Evolutionary conservation across 1,140 invertebrate genomes (phyloP), one percentile per base, ranked within the genome.

Genomic region (Macrobrachium rosenbergii): DNA sequence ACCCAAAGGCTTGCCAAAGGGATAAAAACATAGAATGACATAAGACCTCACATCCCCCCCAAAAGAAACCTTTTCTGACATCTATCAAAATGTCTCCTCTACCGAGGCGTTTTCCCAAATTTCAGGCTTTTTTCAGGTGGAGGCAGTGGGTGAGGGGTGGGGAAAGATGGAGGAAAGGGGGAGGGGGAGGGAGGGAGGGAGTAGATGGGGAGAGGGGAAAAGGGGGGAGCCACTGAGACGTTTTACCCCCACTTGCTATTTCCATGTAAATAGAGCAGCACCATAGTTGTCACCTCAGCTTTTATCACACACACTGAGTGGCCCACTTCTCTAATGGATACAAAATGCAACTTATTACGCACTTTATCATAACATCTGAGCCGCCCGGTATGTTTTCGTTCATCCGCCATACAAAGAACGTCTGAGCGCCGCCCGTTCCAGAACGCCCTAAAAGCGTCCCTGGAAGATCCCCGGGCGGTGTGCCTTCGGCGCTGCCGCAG

Each of bases 331-430:
- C 87, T 88, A 88, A 88, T 88, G 87, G 87, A 88, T 62, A 88
- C 87, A 88, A 88, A 88, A 88, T 88, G 87, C 87, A 83, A 88
- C 87, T 88, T 88, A 88, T 88, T 88, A 88, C 82, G 28, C 81
- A 83, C 81, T 83, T 88, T 88, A 83, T 88, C 87, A 82, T 83
- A 88, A 82, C 87, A 88, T 77, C 75, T 59, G 43, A 59, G 19
- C 21, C 59, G 59, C 45, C 2, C 72, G 80, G 43, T n/a, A 79
- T 45, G 58, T 60, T 83, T 83, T 83, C 87, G 87, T 63, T 88
- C 87, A 83, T 83, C 59, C 63, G 45, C 23, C 21, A 37, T n/a
- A 17, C 37, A n/a, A 19, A 59, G 77, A 81, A 82, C 64, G 73
- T 80, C 69, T 77, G 63, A 17, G 14, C 43, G 8, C 21, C 1